A percentile compares a stretch with the other conserved stretches of the same genome.
Conservation (phyloP, 1,140 invertebrate species). For the Drosophila willistoni region DNA sequence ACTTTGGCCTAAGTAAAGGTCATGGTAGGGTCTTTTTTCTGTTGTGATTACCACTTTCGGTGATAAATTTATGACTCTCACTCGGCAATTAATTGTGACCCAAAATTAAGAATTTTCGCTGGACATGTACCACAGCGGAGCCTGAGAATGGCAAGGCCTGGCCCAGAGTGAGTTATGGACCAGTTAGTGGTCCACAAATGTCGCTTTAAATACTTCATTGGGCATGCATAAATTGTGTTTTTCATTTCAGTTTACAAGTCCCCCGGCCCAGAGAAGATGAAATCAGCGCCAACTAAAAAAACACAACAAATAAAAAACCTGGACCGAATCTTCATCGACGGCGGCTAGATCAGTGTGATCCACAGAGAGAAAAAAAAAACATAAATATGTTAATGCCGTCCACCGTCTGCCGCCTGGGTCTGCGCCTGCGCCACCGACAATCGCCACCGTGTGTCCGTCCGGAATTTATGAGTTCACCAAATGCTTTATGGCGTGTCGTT, state of each 20-base stretch:
- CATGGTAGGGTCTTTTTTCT: conserved; percentile 52
- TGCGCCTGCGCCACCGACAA: conserved; percentile 36
- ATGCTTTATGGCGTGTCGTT: conserved; percentile 82
- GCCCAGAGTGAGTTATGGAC: conserved; percentile 49
- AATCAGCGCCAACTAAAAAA: conserved; percentile 63
- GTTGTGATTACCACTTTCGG: conserved; percentile 66
- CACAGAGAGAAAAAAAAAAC: conserved; percentile 43
- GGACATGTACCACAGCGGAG: conserved; percentile 15
- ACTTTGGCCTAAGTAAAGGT: conserved; percentile 18
- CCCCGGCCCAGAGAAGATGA: conserved; percentile 60
- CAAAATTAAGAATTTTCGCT: conserved; percentile 70
- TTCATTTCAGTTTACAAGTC: conserved; percentile 46
- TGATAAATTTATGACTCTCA: conserved; percentile 70
- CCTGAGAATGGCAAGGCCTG: conserved; percentile 37
- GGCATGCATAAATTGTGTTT: conserved; percentile 49
- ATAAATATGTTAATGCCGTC: conserved; percentile 78
- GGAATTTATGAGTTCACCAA: conserved; percentile 79
- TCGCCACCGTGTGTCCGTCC: conserved; percentile 48
- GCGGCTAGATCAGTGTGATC: conserved; percentile 73
- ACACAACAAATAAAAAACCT: conserved; percentile 35
- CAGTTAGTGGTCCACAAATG: conserved; percentile 50
- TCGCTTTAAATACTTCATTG: conserved; percentile 69
- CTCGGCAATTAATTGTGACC: conserved; percentile 79
- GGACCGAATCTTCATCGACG: conserved; percentile 30
- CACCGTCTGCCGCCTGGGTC: conserved; percentile 34